phyloP scores from a whole-genome alignment of 2,113 vertebrate species.

The Argyrosomus japonicus region DNA sequence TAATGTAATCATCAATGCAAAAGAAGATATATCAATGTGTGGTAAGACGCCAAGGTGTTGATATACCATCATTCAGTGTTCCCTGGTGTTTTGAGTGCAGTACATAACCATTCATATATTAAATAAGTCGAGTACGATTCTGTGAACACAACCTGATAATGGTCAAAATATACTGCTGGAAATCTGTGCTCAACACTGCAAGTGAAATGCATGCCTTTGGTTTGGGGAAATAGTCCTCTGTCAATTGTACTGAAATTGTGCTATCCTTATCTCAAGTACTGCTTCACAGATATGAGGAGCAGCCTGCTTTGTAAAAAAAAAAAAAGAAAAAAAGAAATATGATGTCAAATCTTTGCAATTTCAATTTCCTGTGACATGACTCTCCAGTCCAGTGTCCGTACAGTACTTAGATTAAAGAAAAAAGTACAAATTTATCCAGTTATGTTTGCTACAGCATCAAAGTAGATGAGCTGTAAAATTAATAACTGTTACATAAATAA shows the following conservation, averaged over 20 bases:
- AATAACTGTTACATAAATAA: neutral
- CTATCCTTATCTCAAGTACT: constrained; percentile 89
- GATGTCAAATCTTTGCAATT: constrained; percentile 86
- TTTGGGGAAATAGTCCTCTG: constrained; percentile 81
- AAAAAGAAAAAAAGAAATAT: constrained; percentile 77
- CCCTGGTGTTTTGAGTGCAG: neutral
- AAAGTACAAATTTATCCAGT: constrained; percentile 6
- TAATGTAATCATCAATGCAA: neutral
- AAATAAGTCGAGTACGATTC: neutral
- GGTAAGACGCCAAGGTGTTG: neutral
- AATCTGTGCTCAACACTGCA: constrained; percentile 74
- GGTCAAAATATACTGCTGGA: constrained; percentile 64
- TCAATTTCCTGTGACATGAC: constrained; percentile 84
- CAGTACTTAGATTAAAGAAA: constrained; percentile 27
- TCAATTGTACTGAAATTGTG: constrained; percentile 82
- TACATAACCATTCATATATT: neutral
- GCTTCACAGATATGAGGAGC: constrained; percentile 85
- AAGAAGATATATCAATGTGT: neutral
- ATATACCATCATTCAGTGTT: neutral
- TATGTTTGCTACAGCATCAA: neutral
- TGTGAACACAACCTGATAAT: constrained; percentile 58
- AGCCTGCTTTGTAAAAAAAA: constrained; percentile 85
- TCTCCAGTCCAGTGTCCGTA: constrained; percentile 77
- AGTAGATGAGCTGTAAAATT: neutral
- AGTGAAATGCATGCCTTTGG: constrained; percentile 81